Evolutionary conservation across 2,113 vertebrate species (phyloP).

Genomic region (Ovis aries): DNA sequence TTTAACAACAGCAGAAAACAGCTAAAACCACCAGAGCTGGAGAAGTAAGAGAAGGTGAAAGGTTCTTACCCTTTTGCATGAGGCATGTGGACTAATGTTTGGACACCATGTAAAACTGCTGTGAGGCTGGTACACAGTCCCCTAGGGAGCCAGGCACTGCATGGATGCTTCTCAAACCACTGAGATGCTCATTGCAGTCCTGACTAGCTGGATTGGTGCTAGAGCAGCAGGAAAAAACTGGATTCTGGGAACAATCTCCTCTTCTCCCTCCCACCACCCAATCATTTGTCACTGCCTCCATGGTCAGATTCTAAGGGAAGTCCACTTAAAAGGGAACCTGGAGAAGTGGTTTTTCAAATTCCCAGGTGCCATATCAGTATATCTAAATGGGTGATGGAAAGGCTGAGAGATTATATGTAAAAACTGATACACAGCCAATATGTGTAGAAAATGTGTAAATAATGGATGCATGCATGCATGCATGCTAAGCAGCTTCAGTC

Average conservation of each 20-base stretch:
- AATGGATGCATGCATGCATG: background rate
- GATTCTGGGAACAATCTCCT: background rate
- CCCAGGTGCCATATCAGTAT: background rate
- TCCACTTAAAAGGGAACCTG: background rate
- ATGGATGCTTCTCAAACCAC: background rate
- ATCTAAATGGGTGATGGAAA: background rate
- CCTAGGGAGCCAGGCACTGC: fast-evolving
- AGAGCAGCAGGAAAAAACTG: background rate
- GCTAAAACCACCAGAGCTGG: background rate
- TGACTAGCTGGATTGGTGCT: background rate
- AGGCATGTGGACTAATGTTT: background rate
- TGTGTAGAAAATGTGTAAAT: fast-evolving
- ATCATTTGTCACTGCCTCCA: background rate
- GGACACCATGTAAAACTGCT: background rate
- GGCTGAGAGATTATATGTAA: background rate
- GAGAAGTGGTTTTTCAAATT: background rate
- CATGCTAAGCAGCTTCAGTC: background rate
- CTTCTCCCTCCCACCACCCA: background rate
- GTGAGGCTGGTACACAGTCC: background rate
- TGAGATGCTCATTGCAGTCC: background rate
- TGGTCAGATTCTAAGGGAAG: background rate
- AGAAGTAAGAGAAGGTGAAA: background rate
- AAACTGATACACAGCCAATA: background rate
- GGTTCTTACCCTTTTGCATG: background rate
- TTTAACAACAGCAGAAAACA: background rate